Evolutionary conservation across 2,113 vertebrate genomes (phyloP).

Genomic region (Pagrus major): DNA sequence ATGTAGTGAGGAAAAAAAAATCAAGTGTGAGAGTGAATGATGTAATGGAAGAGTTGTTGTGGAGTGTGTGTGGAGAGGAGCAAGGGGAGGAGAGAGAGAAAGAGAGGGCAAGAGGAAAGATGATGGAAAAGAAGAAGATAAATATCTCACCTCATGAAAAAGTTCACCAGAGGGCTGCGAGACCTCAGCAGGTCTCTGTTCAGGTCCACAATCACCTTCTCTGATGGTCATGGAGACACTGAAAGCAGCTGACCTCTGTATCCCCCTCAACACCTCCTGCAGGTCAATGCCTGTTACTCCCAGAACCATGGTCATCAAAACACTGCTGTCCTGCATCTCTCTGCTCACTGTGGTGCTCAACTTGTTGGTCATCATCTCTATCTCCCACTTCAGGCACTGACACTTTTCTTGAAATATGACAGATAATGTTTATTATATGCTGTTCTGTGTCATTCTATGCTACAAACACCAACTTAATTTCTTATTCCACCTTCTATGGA

Average conservation of each 20-base stretch:
- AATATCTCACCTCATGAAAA: background rate
- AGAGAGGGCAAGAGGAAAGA: background rate
- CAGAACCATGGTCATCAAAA: constrained; percentile 53
- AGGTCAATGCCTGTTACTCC: background rate
- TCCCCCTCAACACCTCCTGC: too few species aligned
- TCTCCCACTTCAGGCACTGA: constrained; percentile 68
- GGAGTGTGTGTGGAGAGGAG: background rate
- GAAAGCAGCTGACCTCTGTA: constrained; percentile 1
- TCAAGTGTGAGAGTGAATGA: background rate
- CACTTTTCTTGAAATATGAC: background rate
- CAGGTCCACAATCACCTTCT: background rate
- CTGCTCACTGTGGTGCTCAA: constrained; percentile 77
- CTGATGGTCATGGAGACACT: background rate
- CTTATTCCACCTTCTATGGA: too few species aligned
- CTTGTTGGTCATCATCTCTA: too few species aligned
- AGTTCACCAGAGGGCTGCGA: background rate
- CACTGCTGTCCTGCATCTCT: constrained; percentile 63
- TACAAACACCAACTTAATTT: background rate
- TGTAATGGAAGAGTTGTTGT: background rate
- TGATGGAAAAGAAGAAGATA: background rate
- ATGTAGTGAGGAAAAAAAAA: background rate
- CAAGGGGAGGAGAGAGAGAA: background rate
- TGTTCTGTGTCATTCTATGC: background rate
- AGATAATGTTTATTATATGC: background rate
- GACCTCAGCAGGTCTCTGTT: too few species aligned